phyloP scores from a whole-genome alignment of 2,797 vertebrate species.

The Tarsius wallacei region DNA sequence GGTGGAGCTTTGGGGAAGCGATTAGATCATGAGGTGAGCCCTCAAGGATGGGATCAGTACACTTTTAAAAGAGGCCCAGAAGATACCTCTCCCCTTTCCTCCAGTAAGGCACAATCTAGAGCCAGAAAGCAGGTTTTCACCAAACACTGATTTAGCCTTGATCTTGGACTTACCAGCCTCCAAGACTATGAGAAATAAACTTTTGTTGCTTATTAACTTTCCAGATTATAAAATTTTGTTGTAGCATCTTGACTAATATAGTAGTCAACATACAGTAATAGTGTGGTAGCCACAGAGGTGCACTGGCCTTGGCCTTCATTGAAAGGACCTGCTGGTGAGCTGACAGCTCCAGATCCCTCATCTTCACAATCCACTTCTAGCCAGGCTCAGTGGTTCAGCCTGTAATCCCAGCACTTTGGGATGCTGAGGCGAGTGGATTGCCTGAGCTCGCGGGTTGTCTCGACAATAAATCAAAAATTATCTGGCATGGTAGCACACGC shows the following conservation, averaged over 20 bases:
- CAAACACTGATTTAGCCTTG: background rate
- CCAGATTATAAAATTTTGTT: background rate
- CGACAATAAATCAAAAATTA: too few relatives aligned
- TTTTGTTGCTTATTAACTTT: background rate
- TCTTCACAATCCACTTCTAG: background rate
- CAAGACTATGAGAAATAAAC: background rate
- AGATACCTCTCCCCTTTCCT: background rate
- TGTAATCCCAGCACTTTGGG: too few relatives aligned
- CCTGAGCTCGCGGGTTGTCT: too few relatives aligned
- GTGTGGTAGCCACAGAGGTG: background rate
- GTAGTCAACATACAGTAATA: background rate
- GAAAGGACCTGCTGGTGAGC: background rate
- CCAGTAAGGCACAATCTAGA: background rate
- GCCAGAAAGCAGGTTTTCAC: background rate
- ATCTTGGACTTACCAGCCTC: background rate
- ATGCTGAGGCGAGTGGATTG: too few relatives aligned
- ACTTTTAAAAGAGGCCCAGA: background rate
- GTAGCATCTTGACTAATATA: background rate
- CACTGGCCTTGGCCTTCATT: background rate
- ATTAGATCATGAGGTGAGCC: background rate
- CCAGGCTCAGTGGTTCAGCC: too few relatives aligned
- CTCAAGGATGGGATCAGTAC: background rate
- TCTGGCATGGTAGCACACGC: too few relatives aligned
- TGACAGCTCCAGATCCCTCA: background rate
- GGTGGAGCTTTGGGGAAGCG: background rate